Evolutionary conservation across 1,140 invertebrate species (phyloP).

Genomic region (Parapsyche elsis): DNA sequence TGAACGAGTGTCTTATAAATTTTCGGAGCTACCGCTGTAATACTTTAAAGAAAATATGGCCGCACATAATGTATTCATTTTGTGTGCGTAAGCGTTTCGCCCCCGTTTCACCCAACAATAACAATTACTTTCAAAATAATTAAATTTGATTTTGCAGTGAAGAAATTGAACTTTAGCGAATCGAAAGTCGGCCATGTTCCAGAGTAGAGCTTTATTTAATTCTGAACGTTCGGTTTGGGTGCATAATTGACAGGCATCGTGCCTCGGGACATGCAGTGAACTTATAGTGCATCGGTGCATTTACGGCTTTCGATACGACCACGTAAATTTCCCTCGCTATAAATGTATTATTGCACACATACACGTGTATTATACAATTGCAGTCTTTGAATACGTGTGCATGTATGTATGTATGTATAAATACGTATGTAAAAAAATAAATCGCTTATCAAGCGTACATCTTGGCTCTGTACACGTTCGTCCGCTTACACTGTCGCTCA

Average conservation of each 20-base stretch:
- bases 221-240: not conserved
- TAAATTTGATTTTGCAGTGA: no score
- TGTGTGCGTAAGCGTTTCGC: no score
- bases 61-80: no score
- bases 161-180: no score
- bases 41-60: no score
- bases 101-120: no score
- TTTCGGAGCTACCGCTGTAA: no score
- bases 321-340: conserved; percentile 17
- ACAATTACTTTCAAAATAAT: no score
- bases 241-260: conserved; percentile 24
- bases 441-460: conserved; percentile 38
- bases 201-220: no score
- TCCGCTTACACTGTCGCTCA: not conserved
- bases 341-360: conserved; percentile 13
- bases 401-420: no score
- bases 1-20: no score
- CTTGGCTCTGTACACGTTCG: conserved; percentile 32
- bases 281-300: not conserved
- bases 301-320: not conserved
- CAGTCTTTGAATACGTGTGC: conserved; percentile 10
- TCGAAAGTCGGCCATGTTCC: no score
- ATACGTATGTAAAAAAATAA: conserved; percentile 29
- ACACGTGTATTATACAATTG: not conserved
- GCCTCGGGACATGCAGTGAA: not conserved